A percentile compares a stretch with the other conserved stretches of the same genome.
These are phyloP conservation scores for Monodelphis domestica DNA, from an alignment of 2,797 vertebrate species.

Conservation along the genomic window DNA sequence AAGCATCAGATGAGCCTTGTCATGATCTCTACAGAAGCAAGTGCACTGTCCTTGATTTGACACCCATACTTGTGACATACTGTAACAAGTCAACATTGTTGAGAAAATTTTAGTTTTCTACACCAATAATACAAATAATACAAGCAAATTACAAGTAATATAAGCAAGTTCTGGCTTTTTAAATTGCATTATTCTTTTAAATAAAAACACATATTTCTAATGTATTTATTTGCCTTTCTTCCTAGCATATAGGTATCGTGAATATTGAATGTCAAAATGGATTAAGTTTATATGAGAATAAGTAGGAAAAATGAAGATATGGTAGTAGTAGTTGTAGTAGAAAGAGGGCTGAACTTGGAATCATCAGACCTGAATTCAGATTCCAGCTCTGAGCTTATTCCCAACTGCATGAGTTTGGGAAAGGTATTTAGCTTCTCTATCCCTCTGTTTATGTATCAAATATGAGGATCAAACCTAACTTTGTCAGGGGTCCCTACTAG, in stretches of 20 bases:
- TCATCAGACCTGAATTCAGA: background rate
- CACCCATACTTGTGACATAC: background rate
- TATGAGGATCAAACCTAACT: background rate
- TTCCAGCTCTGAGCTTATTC: background rate
- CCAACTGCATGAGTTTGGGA: background rate
- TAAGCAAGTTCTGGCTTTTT: conserved; percentile 16
- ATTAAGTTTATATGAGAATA: background rate
- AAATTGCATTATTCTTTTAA: background rate
- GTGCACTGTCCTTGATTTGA: background rate
- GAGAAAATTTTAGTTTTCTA: background rate
- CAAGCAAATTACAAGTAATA: conserved; percentile 44
- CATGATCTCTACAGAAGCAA: background rate
- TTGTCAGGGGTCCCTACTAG: background rate
- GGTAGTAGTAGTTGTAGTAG: background rate
- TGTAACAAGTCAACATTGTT: background rate
- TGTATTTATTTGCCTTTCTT: background rate
- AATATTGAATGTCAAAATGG: background rate
- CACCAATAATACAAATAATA: no score
- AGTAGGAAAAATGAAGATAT: background rate
- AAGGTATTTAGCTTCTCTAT: background rate
- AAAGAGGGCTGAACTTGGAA: background rate
- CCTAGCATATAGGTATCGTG: background rate
- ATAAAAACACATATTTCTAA: background rate
- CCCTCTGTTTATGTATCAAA: background rate
- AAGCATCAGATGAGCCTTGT: background rate